phyloP scores from a whole-genome alignment of 1,140 invertebrate genomes.

The Pogonognathellus flavescens region DNA sequence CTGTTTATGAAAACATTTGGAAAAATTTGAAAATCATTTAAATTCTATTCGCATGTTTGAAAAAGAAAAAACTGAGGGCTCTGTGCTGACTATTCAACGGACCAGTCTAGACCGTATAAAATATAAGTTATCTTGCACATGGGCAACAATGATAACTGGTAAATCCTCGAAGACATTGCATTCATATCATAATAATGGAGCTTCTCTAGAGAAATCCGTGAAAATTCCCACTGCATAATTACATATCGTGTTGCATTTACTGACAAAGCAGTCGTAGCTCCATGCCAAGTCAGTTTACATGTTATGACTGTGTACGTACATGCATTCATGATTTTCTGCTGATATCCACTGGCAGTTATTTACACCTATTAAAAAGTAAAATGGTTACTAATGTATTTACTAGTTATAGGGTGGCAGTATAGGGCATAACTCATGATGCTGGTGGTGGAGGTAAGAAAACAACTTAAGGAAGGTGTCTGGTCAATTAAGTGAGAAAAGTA shows the following conservation, averaged over 20 bases:
- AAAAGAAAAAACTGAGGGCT: neutral
- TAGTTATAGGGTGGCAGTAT: neutral
- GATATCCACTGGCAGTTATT: neutral
- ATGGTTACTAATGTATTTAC: neutral
- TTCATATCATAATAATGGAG: slow-evolving; percentile 31
- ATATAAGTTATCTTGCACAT: neutral
- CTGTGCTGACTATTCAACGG: neutral
- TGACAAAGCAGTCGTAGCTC: neutral
- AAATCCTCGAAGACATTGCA: slow-evolving; percentile 7
- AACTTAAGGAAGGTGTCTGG: neutral
- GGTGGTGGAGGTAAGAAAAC: neutral
- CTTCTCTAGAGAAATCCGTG: slow-evolving; percentile 46
- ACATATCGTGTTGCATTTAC: slow-evolving; percentile 39
- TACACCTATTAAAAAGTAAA: slow-evolving; percentile 31
- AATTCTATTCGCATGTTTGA: slow-evolving; percentile 17
- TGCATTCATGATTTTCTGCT: slow-evolving; percentile 6
- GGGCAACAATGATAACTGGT: slow-evolving; percentile 11
- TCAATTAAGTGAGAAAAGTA: neutral
- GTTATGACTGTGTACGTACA: slow-evolving; percentile 39
- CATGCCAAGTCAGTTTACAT: slow-evolving; percentile 24
- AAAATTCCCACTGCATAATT: slow-evolving; percentile 50
- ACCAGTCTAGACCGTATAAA: neutral
- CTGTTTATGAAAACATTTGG: no score
- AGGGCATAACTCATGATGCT: no score
- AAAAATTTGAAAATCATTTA: slow-evolving; percentile 14